Evolutionary conservation across 1,140 invertebrate species (phyloP).

Genomic region (Nixonia krombeini): DNA sequence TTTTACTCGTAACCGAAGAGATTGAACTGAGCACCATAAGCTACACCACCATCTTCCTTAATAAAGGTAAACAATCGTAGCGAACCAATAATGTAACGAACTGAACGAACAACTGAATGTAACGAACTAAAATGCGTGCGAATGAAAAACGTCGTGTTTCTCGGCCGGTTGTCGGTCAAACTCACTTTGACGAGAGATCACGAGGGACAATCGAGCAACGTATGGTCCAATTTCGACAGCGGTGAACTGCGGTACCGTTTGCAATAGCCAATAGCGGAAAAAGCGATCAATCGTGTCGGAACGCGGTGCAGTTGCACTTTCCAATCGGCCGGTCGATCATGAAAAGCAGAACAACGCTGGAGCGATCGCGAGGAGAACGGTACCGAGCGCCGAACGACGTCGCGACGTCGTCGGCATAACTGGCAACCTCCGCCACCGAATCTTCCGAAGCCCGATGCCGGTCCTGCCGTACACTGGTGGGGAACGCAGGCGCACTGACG

Average conservation of each 20-base stretch:
- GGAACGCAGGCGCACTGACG: conserved; percentile 39
- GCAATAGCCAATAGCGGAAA: too few relatives aligned
- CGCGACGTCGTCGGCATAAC: conserved; percentile 49
- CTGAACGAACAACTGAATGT: not conserved
- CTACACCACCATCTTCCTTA: too few relatives aligned
- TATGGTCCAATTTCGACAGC: too few relatives aligned
- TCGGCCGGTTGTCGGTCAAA: not conserved
- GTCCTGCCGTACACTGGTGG: conserved; percentile 24
- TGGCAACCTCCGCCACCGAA: conserved; percentile 20
- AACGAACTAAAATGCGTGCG: too few relatives aligned
- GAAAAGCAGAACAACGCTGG: not conserved
- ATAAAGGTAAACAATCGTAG: not conserved
- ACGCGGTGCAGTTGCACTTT: conserved; percentile 4
- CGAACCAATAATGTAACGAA: not conserved
- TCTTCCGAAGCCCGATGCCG: conserved; percentile 27
- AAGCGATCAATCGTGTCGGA: too few relatives aligned
- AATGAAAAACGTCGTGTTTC: conserved; percentile 6
- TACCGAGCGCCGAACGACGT: conserved; percentile 16
- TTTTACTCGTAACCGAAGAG: too few relatives aligned
- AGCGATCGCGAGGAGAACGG: not conserved
- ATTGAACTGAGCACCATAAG: too few relatives aligned
- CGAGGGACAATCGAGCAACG: not conserved
- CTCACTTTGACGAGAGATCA: conserved; percentile 23
- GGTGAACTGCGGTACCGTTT: too few relatives aligned
- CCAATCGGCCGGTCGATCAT: not conserved